Percentiles rank a stretch among this genome's conserved stretches.
phyloP scores from a whole-genome alignment of 92 coral and sea anemone species.

The Parazoanthus swiftii region DNA sequence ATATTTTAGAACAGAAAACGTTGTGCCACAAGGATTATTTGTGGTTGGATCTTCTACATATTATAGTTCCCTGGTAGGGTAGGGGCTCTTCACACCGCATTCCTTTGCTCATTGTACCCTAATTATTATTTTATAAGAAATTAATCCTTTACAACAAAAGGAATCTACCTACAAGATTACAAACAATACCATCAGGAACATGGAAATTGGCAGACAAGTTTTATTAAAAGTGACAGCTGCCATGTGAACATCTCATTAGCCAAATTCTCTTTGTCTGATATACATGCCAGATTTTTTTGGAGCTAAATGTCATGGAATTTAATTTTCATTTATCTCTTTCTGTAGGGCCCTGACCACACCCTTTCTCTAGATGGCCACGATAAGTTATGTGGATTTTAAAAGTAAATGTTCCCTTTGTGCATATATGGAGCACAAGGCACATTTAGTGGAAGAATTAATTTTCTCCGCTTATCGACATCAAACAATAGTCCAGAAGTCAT shows the following conservation, averaged over 20 bases:
- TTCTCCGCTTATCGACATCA: slow-evolving; percentile 68
- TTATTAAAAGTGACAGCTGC: slow-evolving; percentile 17
- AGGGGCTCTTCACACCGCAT: slow-evolving; percentile 6
- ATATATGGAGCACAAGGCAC: slow-evolving; percentile 69
- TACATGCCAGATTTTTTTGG: not conserved
- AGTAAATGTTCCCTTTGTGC: slow-evolving; percentile 69
- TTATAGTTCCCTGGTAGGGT: not conserved
- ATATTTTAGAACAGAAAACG: no score
- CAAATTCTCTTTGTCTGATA: slow-evolving; percentile 12
- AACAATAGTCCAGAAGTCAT: slow-evolving; percentile 61
- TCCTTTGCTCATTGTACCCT: slow-evolving; percentile 16
- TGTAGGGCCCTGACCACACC: slow-evolving; percentile 49
- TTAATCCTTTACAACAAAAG: slow-evolving; percentile 9
- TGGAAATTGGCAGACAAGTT: slow-evolving; percentile 8
- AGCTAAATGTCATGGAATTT: no score
- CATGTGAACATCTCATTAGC: slow-evolving; percentile 4
- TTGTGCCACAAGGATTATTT: not conserved
- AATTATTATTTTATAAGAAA: slow-evolving; percentile 6
- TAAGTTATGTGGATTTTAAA: slow-evolving; percentile 56
- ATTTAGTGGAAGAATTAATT: slow-evolving; percentile 57
- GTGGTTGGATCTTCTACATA: not conserved
- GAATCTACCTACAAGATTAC: not conserved
- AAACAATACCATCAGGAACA: slow-evolving; percentile 11
- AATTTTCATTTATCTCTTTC: slow-evolving; percentile 19
- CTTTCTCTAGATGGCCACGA: slow-evolving; percentile 55